A percentile compares a stretch with the other conserved stretches of the same genome.
Evolutionary conservation across 2,888 invertebrate genomes (phyloP).

Genomic region (Drosophila nr. perissopoda): DNA sequence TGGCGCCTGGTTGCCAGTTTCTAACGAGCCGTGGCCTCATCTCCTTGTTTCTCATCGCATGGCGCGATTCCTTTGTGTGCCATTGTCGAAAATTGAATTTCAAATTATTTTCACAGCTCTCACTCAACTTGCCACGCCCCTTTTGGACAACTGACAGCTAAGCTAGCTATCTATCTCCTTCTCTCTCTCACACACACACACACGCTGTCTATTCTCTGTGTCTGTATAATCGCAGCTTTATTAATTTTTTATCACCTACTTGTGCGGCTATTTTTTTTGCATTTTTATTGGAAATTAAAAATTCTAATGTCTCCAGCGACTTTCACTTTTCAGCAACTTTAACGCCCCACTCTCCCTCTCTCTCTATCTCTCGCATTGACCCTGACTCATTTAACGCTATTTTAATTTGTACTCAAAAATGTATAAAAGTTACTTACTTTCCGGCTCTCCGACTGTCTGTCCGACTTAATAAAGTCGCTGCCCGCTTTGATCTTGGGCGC

Average conservation of each 20-base stretch:
- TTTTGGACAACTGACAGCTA: slow-evolving; percentile 60
- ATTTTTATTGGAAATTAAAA: slow-evolving; percentile 81
- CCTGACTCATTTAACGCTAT: slow-evolving; percentile 61
- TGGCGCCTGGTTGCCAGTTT: slow-evolving; percentile 47
- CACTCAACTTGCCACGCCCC: slow-evolving; percentile 39
- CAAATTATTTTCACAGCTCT: slow-evolving; percentile 80
- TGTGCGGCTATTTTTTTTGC: slow-evolving; percentile 76
- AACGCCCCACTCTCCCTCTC: neutral
- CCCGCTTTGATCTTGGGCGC: slow-evolving; percentile 63
- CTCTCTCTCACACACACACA: slow-evolving; percentile 1
- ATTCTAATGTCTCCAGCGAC: slow-evolving; percentile 67
- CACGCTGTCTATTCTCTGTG: slow-evolving; percentile 3
- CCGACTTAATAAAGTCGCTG: slow-evolving; percentile 67
- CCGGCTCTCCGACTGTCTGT: slow-evolving; percentile 6
- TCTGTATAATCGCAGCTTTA: slow-evolving; percentile 78
- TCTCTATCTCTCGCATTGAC: neutral
- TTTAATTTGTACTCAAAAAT: slow-evolving; percentile 72
- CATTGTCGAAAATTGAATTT: slow-evolving; percentile 81
- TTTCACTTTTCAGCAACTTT: slow-evolving; percentile 52
- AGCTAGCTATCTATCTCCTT: slow-evolving; percentile 36
- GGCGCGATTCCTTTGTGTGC: slow-evolving; percentile 76
- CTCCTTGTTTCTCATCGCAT: slow-evolving; percentile 19
- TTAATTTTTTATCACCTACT: slow-evolving; percentile 80
- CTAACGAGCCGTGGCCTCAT: slow-evolving; percentile 64
- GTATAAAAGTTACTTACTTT: slow-evolving; percentile 58